Percentiles rank a stretch among this genome's conserved stretches.
phyloP scores from a whole-genome alignment of 2,888 invertebrate genomes.

The Amphiduros pacificus region DNA sequence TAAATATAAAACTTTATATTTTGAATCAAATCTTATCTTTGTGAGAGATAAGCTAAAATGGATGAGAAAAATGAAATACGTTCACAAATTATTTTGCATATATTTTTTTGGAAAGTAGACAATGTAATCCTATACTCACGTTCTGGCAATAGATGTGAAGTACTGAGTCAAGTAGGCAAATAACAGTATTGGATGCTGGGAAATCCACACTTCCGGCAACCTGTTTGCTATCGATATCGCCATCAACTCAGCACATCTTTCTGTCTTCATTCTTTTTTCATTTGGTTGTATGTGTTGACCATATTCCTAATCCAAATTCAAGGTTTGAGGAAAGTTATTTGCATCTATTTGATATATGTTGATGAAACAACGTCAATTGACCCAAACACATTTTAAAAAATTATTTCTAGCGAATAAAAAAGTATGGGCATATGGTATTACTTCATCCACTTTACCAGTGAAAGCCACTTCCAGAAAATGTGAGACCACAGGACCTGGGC shows the following conservation, averaged over 20 bases:
- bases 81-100: no score
- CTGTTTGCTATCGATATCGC: slow-evolving; percentile 63
- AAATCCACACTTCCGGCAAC: slow-evolving; percentile 72
- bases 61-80: no score
- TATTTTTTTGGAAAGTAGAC: no score
- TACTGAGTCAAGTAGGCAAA: slow-evolving; percentile 68
- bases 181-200: slow-evolving; percentile 67
- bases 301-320: background rate
- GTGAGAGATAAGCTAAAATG: no score
- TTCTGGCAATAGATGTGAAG: slow-evolving; percentile 60
- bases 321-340: background rate
- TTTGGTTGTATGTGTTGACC: slow-evolving; percentile 1
- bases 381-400: no score
- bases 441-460: slow-evolving; percentile 68
- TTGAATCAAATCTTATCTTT: no score
- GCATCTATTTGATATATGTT: no score
- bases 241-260: slow-evolving; percentile 63
- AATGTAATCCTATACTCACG: background rate
- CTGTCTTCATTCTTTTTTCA: slow-evolving; percentile 60
- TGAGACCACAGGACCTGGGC: slow-evolving; percentile 78
- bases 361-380: no score
- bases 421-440: no score
- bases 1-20: no score
- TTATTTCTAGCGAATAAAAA: no score
- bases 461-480: slow-evolving; percentile 72